Conservation (phyloP, 2,113 vertebrate genomes). For the Sphyrna mokarran region DNA sequence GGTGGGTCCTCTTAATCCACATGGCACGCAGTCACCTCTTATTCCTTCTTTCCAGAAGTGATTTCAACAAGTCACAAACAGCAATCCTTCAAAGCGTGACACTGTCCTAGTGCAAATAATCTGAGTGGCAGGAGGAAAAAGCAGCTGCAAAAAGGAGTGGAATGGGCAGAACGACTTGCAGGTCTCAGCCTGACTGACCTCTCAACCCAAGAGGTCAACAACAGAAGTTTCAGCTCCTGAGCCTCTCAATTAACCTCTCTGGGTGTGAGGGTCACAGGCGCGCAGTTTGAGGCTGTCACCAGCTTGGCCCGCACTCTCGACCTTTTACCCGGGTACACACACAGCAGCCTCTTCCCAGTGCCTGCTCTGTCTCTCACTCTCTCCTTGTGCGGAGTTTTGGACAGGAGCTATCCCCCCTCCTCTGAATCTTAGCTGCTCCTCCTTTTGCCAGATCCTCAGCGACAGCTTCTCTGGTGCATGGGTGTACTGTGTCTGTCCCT, state of each 20-base stretch:
- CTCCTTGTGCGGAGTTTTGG: background rate
- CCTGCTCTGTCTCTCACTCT: background rate
- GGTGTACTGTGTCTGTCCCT: too few relatives aligned
- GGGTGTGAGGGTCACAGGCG: background rate
- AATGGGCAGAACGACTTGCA: too few relatives aligned
- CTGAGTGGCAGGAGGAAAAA: too few relatives aligned
- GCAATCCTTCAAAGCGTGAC: background rate
- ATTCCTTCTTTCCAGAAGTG: background rate
- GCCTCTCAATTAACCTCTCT: slow-evolving; percentile 3
- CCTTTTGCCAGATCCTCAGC: background rate
- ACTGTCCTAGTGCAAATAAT: background rate
- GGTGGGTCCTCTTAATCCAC: background rate
- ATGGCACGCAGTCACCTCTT: background rate
- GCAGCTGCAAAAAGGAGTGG: background rate
- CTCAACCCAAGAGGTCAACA: background rate
- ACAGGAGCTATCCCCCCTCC: background rate
- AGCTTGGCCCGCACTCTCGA: background rate
- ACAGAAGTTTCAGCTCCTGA: background rate
- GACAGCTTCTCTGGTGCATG: too few relatives aligned
- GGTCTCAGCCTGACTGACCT: background rate
- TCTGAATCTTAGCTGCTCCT: background rate
- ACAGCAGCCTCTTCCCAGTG: background rate
- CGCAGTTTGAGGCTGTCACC: background rate
- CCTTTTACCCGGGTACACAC: background rate
- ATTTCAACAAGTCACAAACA: background rate